phyloP scores from a whole-genome alignment of 2,797 vertebrate species.

The Ctenopoma multispine region DNA sequence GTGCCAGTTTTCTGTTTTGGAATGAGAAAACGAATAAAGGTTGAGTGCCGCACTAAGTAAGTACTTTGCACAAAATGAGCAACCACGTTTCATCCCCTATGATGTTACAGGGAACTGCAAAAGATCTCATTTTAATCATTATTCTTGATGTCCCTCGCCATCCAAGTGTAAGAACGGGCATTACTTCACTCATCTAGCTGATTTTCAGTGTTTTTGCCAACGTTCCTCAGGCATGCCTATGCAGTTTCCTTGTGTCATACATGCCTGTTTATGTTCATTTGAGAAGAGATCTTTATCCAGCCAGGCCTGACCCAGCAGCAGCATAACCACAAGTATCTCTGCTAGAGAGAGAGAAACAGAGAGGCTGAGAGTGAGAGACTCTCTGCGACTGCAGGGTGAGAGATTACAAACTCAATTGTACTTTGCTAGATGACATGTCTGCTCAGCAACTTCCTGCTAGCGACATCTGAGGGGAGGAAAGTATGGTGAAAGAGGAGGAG shows the following conservation, averaged over 20 bases:
- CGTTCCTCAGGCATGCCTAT: slow-evolving; percentile 55
- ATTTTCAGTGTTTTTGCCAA: slow-evolving; percentile 53
- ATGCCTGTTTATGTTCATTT: slow-evolving; percentile 56
- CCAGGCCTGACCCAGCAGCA: slow-evolving; percentile 57
- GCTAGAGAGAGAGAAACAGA: slow-evolving; percentile 64
- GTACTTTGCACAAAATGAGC: slow-evolving; percentile 51
- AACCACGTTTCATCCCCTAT: slow-evolving; percentile 40
- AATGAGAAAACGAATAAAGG: slow-evolving; percentile 69
- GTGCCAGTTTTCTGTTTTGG: slow-evolving; percentile 67
- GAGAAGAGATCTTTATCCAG: slow-evolving; percentile 63
- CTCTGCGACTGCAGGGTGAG: slow-evolving; percentile 73
- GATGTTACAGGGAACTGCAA: slow-evolving; percentile 39
- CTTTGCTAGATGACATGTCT: slow-evolving; percentile 71
- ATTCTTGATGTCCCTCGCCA: slow-evolving; percentile 36
- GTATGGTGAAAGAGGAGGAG: slow-evolving; percentile 49
- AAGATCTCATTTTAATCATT: slow-evolving; percentile 50
- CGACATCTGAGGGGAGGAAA: slow-evolving; percentile 64
- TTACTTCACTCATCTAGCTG: slow-evolving; percentile 44
- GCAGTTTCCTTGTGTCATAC: slow-evolving; percentile 57
- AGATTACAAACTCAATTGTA: slow-evolving; percentile 80
- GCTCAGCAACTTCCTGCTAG: slow-evolving; percentile 77
- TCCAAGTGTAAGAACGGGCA: slow-evolving; percentile 43
- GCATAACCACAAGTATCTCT: slow-evolving; percentile 68
- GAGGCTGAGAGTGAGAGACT: slow-evolving; percentile 53
- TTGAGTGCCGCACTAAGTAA: slow-evolving; percentile 54